Percentiles rank a stretch among this genome's conserved stretches.
Evolutionary conservation across 2,888 invertebrate genomes (phyloP).

Genomic region (Orthosia incerta): DNA sequence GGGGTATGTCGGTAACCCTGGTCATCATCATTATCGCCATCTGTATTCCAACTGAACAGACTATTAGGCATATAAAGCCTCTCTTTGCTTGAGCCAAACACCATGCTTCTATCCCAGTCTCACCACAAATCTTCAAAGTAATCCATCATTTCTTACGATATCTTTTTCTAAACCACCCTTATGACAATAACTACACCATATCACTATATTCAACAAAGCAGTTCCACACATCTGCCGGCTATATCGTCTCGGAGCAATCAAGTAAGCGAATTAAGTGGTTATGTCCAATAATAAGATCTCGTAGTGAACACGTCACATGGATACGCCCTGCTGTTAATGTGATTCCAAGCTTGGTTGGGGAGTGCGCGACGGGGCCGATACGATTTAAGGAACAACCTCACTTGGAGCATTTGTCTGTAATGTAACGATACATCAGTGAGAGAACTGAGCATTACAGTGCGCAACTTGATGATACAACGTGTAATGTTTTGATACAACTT

Average conservation of each 20-base stretch:
- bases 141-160: background rate
- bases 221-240: slow-evolving; percentile 56
- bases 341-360: slow-evolving; percentile 40
- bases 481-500: too few relatives aligned
- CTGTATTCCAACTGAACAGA: too few relatives aligned
- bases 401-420: too few relatives aligned
- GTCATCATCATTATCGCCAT: too few relatives aligned
- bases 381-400: slow-evolving; percentile 16
- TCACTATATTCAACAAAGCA: slow-evolving; percentile 20
- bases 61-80: too few relatives aligned
- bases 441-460: too few relatives aligned
- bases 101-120: background rate
- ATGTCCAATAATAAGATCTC: slow-evolving; percentile 69
- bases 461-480: too few relatives aligned
- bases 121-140: background rate
- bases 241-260: slow-evolving; percentile 58
- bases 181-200: slow-evolving; percentile 12
- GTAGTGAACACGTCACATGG: slow-evolving; percentile 59
- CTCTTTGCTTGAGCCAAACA: too few relatives aligned
- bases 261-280: slow-evolving; percentile 66
- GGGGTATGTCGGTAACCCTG: too few relatives aligned
- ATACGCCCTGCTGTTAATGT: slow-evolving; percentile 65
- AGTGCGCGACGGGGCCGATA: slow-evolving; percentile 53
- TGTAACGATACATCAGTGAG: too few relatives aligned
- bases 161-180: background rate